Base-by-base conservation (phyloP, 2,888 invertebrate species). In the Chorisops tibialis region DNA sequence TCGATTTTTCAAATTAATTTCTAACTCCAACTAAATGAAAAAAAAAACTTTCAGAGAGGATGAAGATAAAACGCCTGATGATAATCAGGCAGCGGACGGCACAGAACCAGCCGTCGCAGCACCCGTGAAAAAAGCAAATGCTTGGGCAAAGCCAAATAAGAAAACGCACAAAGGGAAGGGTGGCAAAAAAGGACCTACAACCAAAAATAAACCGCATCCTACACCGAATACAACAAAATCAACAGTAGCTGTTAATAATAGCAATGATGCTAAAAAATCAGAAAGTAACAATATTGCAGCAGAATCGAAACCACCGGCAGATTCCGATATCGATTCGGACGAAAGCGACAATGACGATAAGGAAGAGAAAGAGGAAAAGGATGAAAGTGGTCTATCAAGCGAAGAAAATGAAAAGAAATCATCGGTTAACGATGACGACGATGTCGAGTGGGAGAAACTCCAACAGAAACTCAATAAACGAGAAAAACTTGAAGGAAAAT, bases 401-500 rank as follows among this genome's bases (percentile, higher is more conserved):
- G 82, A 82, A 68, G 83, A 83, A 71, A 83, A 83, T 47, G 82
- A 82, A 11, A 85, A 85, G 70, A 84, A 85, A 70, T 85, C 85
- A 68, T 81, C 83, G 49, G 82, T 82, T 11, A 76, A 79, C 16
- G 77, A 74, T 41, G 83, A 85, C 63, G 87, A 87, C 66, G 93
- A 93, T 72, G 89, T 89, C 70, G 95, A 96, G 75, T 96, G 96
- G 96, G 92, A 95, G 73, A 80, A 80, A 70, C 89, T 95, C 79
- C 95, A 96, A 79, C 87, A 90, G 71, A 89, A 91, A 72, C 79
- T 95, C 62, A 87, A 90, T 69, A 93, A 92, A 73, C 82, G 91
- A 18, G 96, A 96, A 73, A 88, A 93, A 68, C 80, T 97, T 41
- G 97, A 97, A 77, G 93, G 96, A 5, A 91, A 93, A 73, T 94